These are phyloP conservation scores for Boleophthalmus pectinirostris DNA, from an alignment of 2,113 vertebrate genomes.

Conservation along the genomic window DNA sequence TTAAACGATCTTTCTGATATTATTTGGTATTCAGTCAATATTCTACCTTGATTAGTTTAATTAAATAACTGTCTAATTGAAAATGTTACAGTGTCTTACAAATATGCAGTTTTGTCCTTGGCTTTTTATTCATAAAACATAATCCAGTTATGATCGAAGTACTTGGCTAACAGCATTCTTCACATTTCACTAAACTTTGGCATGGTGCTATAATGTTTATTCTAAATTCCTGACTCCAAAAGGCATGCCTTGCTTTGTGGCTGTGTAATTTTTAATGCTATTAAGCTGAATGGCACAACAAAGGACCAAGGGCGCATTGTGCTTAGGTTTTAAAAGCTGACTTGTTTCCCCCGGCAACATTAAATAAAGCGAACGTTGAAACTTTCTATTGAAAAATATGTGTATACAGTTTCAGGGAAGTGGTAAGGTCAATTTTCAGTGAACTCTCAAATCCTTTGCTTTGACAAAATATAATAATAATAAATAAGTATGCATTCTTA, in stretches of 20 bases:
- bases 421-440: too few species aligned
- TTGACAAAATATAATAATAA: too few species aligned
- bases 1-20: too few species aligned
- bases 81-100: neutral
- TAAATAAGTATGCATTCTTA: too few species aligned
- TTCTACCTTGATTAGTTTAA: neutral
- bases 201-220: neutral
- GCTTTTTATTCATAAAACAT: neutral
- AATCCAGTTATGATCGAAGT: neutral
- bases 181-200: neutral
- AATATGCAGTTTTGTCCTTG: neutral
- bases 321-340: neutral
- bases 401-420: neutral
- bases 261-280: conserved; percentile 4
- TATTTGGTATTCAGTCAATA: too few species aligned
- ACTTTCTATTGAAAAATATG: neutral
- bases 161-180: neutral
- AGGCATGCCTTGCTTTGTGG: neutral
- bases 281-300: neutral
- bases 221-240: conserved; percentile 2
- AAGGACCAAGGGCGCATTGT: conserved; percentile 3
- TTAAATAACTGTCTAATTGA: neutral
- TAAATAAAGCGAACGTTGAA: neutral
- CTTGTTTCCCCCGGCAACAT: neutral
- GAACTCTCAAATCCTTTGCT: too few species aligned